phyloP scores from a whole-genome alignment of 1,140 invertebrate genomes.

The Bombus pyrosoma region DNA sequence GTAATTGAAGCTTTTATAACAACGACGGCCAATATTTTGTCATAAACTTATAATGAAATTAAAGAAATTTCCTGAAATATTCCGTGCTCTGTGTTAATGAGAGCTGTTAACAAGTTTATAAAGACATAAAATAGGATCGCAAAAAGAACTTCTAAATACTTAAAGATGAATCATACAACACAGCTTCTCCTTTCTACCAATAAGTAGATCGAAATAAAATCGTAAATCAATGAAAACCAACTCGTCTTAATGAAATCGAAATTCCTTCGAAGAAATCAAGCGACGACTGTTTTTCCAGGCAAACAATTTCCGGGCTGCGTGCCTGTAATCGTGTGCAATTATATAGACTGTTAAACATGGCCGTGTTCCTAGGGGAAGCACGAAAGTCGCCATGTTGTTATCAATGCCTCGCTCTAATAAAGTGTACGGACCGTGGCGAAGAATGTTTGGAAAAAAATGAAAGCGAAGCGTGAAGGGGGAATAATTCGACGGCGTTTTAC shows the following conservation, averaged over 20 bases:
- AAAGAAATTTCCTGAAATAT: no score
- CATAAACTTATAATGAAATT: no score
- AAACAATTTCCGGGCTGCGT: background rate
- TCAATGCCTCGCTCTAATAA: slow-evolving; percentile 6
- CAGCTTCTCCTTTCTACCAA: background rate
- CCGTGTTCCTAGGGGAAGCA: background rate
- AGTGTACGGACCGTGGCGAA: slow-evolving; percentile 21
- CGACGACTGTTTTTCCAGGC: background rate
- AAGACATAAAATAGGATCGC: no score
- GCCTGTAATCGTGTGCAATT: background rate
- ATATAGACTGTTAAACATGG: background rate
- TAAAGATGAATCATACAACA: no score
- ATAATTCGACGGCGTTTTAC: background rate
- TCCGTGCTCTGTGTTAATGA: no score
- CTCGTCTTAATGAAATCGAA: background rate
- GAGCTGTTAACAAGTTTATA: no score
- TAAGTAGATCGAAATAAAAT: background rate
- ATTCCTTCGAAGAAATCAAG: background rate
- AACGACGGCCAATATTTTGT: no score
- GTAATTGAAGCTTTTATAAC: no score
- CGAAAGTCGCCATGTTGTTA: background rate
- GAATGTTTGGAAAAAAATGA: slow-evolving; percentile 15
- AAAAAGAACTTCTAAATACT: no score
- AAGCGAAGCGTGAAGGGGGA: background rate
- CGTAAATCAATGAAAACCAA: background rate